Evolutionary conservation across 92 coral and sea anemone species (phyloP).

Genomic region (Muricea muricata): DNA sequence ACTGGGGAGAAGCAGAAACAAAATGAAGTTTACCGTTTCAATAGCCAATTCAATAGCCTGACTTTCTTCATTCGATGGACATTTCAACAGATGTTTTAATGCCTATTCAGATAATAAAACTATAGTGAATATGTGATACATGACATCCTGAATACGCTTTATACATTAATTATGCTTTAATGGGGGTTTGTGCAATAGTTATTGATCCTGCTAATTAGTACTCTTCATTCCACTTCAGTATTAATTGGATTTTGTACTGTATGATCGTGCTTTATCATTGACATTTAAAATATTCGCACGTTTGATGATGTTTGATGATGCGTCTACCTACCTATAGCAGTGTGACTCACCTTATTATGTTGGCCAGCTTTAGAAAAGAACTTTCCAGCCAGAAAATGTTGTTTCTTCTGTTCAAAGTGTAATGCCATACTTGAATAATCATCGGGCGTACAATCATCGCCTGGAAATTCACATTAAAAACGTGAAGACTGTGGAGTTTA

Average conservation of each 20-base stretch:
- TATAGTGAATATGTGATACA: neutral
- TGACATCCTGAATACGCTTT: neutral
- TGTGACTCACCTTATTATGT: slow-evolving; percentile 72
- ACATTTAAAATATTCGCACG: too few species aligned
- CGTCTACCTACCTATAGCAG: too few species aligned
- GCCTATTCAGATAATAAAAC: slow-evolving; percentile 63
- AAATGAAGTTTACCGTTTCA: slow-evolving; percentile 72
- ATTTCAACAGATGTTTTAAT: slow-evolving; percentile 90
- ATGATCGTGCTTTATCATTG: too few species aligned
- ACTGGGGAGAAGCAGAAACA: neutral
- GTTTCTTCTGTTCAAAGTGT: slow-evolving; percentile 97
- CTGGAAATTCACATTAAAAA: slow-evolving; percentile 31
- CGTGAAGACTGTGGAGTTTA: too few species aligned
- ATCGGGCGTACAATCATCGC: slow-evolving; percentile 94
- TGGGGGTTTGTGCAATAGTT: too few species aligned
- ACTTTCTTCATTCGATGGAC: slow-evolving; percentile 95
- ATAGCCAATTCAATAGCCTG: slow-evolving; percentile 96
- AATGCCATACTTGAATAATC: slow-evolving; percentile 95
- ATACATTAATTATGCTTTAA: too few species aligned
- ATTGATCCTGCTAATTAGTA: too few species aligned
- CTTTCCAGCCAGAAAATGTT: slow-evolving; percentile 93
- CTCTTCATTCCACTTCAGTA: too few species aligned
- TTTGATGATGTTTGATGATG: too few species aligned
- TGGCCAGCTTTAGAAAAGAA: slow-evolving; percentile 87
- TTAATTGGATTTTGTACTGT: too few species aligned